Evolutionary conservation across 1,140 invertebrate genomes (phyloP), one percentile per base, ranked within the genome.

Genomic region (Bicyclus anynana): DNA sequence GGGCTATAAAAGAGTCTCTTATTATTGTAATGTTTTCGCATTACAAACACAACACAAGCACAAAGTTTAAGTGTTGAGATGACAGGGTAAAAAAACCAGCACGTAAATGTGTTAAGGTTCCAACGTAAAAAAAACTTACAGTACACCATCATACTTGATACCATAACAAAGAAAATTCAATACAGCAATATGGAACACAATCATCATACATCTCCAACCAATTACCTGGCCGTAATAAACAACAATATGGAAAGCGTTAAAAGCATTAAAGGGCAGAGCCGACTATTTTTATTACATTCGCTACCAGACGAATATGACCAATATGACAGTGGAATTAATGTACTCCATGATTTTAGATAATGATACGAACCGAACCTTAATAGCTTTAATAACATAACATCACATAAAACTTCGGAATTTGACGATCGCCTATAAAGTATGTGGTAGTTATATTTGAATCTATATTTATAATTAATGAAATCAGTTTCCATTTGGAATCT

Each of bases 381-480:
- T 66, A 62, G 55, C 54, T 62, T 65, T 59, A 53, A 62, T 48
- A 59, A 40, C 17, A 42, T 52, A 52, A 59, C 40, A 37, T 38
- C 49, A 51, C 49, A 59, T 59, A 52, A 33, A 59, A 48, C n/a
- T 58, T 46, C 35, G 47, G 27, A 51, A 37, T 52, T 52, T 52
- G 29, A 52, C 40, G 55, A 46, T 51, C 54, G 44, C 29, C 12
- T 47, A 59, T 59, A 49, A 53, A 62, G 29, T 62, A 62, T 74
- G 74, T 74, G 78, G 48, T 58, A 57, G 54, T 57, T 57, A 81
- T 76, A 81, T 84, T 78, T 77, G 65, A 62, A 56, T 50, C 64
- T 48, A 73, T 80, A 75, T 73, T 73, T 72, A 67, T 74, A 77
- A 80, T 80, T 81, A 74, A 80, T 77, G 67, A 72, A 75, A 78